These are phyloP conservation scores for Caenorhabditis afra DNA, from an alignment of 2,888 invertebrate genomes.

Conservation along the genomic window DNA sequence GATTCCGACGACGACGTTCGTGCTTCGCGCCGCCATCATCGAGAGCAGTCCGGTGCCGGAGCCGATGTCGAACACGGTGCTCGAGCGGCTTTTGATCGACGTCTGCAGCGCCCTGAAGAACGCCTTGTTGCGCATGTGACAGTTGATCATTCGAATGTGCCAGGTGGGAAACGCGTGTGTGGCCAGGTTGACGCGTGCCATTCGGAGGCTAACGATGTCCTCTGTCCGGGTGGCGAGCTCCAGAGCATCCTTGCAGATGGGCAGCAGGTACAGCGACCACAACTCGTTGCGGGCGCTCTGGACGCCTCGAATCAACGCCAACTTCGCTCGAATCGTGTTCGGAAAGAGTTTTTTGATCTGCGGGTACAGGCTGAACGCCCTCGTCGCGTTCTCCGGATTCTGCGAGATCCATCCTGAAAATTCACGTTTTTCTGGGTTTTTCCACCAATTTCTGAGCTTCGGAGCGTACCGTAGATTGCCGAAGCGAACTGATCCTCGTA, in stretches of 20 bases:
- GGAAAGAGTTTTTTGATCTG: constrained; percentile 39
- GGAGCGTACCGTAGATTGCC: constrained; percentile 25
- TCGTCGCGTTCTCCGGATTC: constrained; percentile 12
- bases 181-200: constrained; percentile 50
- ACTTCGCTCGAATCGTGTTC: constrained; percentile 16
- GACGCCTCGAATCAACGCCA: constrained; percentile 20
- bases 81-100: constrained; percentile 39
- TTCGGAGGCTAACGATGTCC: constrained; percentile 19
- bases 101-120: constrained; percentile 10
- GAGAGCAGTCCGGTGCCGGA: constrained; percentile 64
- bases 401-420: constrained; percentile 41
- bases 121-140: constrained; percentile 46
- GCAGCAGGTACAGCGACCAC: constrained; percentile 32
- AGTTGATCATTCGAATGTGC: constrained; percentile 69
- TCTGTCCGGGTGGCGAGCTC: constrained; percentile 8
- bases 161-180: constrained; percentile 56
- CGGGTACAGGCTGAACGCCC: constrained; percentile 30
- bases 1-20: constrained; percentile 45
- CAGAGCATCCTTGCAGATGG: constrained; percentile 30
- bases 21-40: constrained; percentile 54
- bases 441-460: background rate
- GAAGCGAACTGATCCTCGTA: constrained; percentile 51
- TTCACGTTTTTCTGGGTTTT: background rate
- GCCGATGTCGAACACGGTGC: constrained; percentile 64
- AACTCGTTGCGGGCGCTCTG: constrained; percentile 5